Conservation (phyloP, 1,140 invertebrate genomes). For the Pseudomyrmex pallidus region DNA sequence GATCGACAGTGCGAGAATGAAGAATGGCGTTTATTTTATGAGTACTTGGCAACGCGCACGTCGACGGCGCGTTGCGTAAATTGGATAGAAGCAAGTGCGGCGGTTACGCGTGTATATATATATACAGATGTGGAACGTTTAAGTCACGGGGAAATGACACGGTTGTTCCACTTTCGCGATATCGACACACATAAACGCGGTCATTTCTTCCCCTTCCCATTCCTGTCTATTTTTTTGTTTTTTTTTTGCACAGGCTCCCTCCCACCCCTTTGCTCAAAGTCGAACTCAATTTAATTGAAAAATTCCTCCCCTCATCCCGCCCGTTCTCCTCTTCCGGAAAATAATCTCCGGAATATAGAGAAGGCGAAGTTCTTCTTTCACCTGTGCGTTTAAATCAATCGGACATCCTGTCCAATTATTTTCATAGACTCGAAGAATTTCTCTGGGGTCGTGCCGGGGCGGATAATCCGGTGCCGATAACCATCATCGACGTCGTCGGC, state of each 20-base stretch:
- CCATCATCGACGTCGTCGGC: constrained; percentile 46
- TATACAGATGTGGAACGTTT: neutral
- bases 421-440: constrained; percentile 26
- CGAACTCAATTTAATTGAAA: neutral
- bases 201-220: neutral
- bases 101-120: neutral
- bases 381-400: neutral
- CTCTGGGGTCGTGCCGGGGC: neutral
- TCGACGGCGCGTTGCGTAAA: neutral
- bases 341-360: neutral
- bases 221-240: neutral
- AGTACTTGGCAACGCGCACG: neutral
- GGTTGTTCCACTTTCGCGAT: constrained; percentile 2
- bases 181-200: neutral
- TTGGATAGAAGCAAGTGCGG: too few relatives aligned
- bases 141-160: neutral
- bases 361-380: neutral
- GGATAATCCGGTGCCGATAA: constrained; percentile 43
- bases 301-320: neutral
- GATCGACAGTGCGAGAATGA: too few relatives aligned
- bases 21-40: too few relatives aligned
- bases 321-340: neutral
- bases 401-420: constrained; percentile 5
- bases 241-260: neutral
- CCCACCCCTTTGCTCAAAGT: neutral